A percentile compares a stretch with the other conserved stretches of the same genome.
Conservation (phyloP, 2,113 vertebrate species). For the Spea multiplicata region DNA sequence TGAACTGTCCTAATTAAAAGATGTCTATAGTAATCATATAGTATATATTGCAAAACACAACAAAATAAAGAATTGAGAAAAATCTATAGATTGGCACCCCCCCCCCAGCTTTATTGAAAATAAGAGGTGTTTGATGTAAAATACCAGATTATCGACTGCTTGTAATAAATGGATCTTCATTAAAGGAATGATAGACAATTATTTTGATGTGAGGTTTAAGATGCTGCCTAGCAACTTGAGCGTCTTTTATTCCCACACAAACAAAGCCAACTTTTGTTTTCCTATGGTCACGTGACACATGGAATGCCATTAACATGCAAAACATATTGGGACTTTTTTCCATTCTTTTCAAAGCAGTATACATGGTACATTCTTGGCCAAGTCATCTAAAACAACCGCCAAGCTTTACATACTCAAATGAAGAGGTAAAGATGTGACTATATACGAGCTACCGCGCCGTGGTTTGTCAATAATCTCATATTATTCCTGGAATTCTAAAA, state of each 20-base stretch:
- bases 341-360: background rate
- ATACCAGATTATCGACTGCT: too few species aligned
- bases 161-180: too few species aligned
- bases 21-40: too few species aligned
- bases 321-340: background rate
- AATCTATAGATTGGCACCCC: too few species aligned
- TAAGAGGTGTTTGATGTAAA: too few species aligned
- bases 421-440: background rate
- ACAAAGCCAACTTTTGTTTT: slow-evolving; percentile 25
- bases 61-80: too few species aligned
- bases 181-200: background rate
- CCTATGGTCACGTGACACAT: slow-evolving; percentile 16
- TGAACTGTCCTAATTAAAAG: too few species aligned
- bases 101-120: too few species aligned
- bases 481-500: too few species aligned
- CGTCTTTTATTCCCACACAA: slow-evolving; percentile 2
- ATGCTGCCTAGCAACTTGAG: slow-evolving; percentile 10
- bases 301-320: slow-evolving; percentile 29
- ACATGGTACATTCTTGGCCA: background rate
- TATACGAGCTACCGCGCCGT: background rate
- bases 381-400: background rate
- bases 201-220: background rate
- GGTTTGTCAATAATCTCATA: background rate
- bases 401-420: background rate
- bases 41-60: too few species aligned